These are phyloP conservation scores for Elgaria multicarinata DNA, from an alignment of 2,113 vertebrate species.

Conservation along the genomic window DNA sequence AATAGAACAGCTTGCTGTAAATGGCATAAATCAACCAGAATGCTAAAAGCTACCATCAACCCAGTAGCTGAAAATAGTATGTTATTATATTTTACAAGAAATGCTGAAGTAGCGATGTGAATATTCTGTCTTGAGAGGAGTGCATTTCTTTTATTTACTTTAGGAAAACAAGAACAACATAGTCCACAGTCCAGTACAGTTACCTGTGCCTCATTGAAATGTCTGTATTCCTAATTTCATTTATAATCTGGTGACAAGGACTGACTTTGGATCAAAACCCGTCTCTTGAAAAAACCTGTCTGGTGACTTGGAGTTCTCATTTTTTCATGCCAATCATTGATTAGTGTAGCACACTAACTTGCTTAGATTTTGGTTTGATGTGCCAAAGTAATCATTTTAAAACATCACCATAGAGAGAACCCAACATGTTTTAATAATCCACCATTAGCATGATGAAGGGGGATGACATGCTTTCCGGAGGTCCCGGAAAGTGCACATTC, in stretches of 20 bases:
- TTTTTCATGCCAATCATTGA: background rate
- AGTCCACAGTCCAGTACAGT: background rate
- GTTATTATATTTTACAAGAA: background rate
- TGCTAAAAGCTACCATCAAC: background rate
- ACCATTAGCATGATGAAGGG: too few species aligned
- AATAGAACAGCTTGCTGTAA: background rate
- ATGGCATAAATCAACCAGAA: slow-evolving; percentile 1
- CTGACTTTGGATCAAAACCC: background rate
- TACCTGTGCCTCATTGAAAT: background rate
- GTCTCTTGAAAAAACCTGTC: background rate
- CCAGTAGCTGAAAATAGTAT: background rate
- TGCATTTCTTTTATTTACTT: background rate
- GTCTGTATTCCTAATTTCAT: too few species aligned
- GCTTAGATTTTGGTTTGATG: background rate
- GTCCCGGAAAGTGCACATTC: too few species aligned
- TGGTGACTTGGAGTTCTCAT: background rate
- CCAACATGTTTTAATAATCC: too few species aligned
- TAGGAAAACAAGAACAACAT: background rate
- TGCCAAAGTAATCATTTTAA: background rate
- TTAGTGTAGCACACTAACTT: background rate
- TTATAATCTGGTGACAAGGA: background rate
- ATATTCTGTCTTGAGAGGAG: background rate
- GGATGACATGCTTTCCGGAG: too few species aligned
- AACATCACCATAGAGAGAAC: background rate
- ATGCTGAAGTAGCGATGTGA: background rate